These are phyloP conservation scores for Coreius guichenoti DNA, from an alignment of 2,797 vertebrate genomes.

Conservation along the genomic window DNA sequence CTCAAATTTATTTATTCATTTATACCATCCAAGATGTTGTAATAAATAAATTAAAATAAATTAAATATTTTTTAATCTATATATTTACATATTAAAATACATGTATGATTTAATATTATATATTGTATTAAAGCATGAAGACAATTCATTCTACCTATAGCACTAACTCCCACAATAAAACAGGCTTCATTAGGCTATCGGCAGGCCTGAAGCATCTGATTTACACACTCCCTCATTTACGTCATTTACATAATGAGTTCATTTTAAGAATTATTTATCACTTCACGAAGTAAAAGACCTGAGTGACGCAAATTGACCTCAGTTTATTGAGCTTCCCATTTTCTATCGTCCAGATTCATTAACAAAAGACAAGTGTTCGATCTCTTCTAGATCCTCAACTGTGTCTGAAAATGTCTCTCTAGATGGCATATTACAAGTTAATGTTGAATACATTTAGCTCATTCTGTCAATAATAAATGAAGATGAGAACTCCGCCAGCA, in stretches of 20 bases:
- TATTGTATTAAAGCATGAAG: not conserved
- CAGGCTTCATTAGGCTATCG: too few relatives aligned
- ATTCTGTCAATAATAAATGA: not conserved
- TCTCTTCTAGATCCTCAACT: not conserved
- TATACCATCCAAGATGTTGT: not conserved
- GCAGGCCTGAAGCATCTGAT: not conserved
- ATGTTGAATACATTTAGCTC: not conserved
- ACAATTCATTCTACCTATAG: not conserved
- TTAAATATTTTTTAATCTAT: too few relatives aligned
- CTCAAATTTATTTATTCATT: not conserved
- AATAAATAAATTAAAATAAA: not conserved
- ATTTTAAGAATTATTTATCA: not conserved
- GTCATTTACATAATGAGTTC: not conserved
- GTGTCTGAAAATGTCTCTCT: not conserved
- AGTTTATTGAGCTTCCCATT: constrained; percentile 1
- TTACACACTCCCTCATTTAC: not conserved
- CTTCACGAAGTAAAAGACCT: not conserved
- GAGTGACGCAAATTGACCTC: not conserved
- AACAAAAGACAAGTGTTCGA: not conserved
- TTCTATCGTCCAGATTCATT: not conserved
- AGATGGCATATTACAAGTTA: not conserved
- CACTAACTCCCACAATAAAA: not conserved
- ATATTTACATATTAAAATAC: not conserved
- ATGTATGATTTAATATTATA: not conserved
- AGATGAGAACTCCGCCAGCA: not conserved